Base-by-base conservation (phyloP, 2,888 invertebrate genomes). In the Stratiomys singularior region DNA sequence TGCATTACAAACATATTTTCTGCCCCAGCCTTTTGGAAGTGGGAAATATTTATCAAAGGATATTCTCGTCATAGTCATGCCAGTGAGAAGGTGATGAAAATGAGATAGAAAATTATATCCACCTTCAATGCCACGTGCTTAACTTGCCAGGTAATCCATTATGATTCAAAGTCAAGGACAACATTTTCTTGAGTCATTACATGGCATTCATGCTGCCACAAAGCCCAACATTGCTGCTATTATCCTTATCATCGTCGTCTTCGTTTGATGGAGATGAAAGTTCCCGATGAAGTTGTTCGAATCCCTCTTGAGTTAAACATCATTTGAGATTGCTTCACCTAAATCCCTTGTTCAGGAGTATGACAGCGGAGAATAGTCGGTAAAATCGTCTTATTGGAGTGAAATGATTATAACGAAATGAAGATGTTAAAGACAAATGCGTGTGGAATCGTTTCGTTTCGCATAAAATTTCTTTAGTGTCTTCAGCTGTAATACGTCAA, bases 151-250 rank as follows among this genome's bases (percentile, higher is more conserved):
- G 64, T 64, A n/a, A 64, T 64, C 27, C 64, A 64, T 64, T 64
- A 30, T 30, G n/a, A 30, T 27, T 30, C 28, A 64, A 30, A 64
- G 64, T 64, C 64, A 64, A 64, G 64, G 64, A 64, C 28, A 15
- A 64, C 9, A 23, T 64, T 23, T 60, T 30, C 64, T 30, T 27
- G 3, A 64, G 23, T 64, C 18, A 23, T 60, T 60, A 37, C 37
- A 37, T 37, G 37, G 37, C 37, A 37, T 37, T 37, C 5, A 37
- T 37, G 37, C 37, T 37, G 37, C n/a, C 52, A 52, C 18, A 52
- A 52, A 18, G 52, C 52, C 18, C 18, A 18, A 18, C 15, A 18
- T n/a, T 18, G 52, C 18, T 52, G 15, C 52, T 52, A 52, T 52
- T 15, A 52, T n/a, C 18, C 2, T 52, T 15, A 52, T 52, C 18